A percentile compares a stretch with the other conserved stretches of the same genome.
These are phyloP conservation scores for Polietes domitor DNA, from an alignment of 2,888 invertebrate species.

Conservation along the genomic window DNA sequence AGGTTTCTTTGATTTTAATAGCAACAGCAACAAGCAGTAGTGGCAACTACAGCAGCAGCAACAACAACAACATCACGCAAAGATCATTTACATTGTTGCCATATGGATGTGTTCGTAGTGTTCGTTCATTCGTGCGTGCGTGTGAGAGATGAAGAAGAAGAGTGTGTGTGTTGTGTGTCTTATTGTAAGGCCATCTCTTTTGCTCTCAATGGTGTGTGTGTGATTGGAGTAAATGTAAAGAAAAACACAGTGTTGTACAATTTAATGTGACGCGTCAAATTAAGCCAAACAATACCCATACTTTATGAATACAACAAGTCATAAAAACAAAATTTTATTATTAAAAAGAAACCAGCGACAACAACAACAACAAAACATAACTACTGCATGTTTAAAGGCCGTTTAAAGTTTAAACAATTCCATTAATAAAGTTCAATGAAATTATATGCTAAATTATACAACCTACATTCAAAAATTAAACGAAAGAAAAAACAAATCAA, in stretches of 20 bases:
- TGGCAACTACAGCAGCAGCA: neutral
- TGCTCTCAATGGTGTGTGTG: neutral
- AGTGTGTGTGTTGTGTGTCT: too few relatives aligned
- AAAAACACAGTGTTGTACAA: neutral
- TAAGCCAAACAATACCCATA: constrained; percentile 10
- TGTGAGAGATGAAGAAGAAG: constrained; percentile 14
- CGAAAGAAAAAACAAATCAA: neutral
- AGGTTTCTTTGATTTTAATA: constrained; percentile 39
- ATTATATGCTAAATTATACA: constrained; percentile 15
- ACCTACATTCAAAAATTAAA: neutral
- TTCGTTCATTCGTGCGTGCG: too few relatives aligned
- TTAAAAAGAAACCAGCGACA: neutral
- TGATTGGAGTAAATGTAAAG: neutral
- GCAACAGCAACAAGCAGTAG: constrained; percentile 26
- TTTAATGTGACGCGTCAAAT: constrained; percentile 47
- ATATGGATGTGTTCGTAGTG: neutral
- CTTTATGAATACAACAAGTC: constrained; percentile 26
- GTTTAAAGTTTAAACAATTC: neutral
- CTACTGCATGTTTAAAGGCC: constrained; percentile 2
- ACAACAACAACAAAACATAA: neutral
- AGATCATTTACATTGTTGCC: constrained; percentile 11
- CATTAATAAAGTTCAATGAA: constrained; percentile 25
- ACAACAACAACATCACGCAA: neutral
- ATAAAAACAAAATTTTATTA: constrained; percentile 33
- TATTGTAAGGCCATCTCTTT: neutral